Conservation (phyloP, 2,888 invertebrate genomes). For the Chrysolina oricalcia region DNA sequence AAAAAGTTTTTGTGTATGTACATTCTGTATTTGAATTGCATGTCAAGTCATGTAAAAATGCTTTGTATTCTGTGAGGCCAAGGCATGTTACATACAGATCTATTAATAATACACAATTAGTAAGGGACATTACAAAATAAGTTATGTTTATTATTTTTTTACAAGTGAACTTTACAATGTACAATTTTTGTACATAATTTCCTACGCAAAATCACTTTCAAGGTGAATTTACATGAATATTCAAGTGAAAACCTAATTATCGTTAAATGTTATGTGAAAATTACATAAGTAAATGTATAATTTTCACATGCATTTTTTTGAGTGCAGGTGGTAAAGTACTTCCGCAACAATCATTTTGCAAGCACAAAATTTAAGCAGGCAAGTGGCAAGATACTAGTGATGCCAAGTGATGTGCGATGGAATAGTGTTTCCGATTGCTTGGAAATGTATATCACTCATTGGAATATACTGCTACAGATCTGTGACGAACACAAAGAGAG, state of each 20-base stretch:
- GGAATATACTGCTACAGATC: too few species aligned
- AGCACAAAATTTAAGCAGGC: too few species aligned
- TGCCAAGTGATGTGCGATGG: too few species aligned
- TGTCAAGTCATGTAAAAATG: not conserved
- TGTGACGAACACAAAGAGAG: too few species aligned
- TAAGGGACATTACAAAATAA: not conserved
- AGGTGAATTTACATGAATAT: not conserved
- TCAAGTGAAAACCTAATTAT: not conserved
- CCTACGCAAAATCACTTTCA: slow-evolving; percentile 1
- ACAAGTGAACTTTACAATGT: not conserved
- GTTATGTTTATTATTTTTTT: not conserved
- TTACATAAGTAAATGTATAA: not conserved
- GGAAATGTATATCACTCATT: too few species aligned
- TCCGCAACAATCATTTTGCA: too few species aligned
- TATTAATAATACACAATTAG: not conserved
- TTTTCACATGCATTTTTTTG: not conserved
- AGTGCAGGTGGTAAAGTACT: too few species aligned
- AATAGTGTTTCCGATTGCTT: too few species aligned
- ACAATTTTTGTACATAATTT: not conserved
- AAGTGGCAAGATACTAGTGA: too few species aligned
- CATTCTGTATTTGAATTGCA: not conserved
- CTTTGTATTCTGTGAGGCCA: not conserved
- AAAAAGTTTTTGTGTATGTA: too few species aligned
- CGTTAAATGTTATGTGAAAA: not conserved
- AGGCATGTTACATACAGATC: not conserved